Evolutionary conservation across 2,797 vertebrate species (phyloP).

Genomic region (Amblyraja radiata): DNA sequence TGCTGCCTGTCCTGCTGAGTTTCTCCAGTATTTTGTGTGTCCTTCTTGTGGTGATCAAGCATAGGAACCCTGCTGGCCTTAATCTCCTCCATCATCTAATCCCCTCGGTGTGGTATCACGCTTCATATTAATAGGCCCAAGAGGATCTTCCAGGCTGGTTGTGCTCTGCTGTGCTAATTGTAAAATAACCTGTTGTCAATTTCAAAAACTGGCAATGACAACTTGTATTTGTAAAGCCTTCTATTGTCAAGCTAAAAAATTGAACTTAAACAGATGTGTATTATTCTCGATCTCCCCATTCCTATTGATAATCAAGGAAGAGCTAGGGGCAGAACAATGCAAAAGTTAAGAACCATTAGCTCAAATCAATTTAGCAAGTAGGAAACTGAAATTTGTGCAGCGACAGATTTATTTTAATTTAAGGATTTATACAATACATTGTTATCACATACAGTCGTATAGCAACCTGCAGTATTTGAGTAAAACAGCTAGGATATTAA

Average conservation of each 20-base stretch:
- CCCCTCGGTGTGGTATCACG: neutral
- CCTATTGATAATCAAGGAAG: neutral
- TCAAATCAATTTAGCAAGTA: neutral
- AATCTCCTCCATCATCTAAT: neutral
- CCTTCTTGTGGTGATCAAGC: neutral
- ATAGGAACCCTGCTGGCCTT: neutral
- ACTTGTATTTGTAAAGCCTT: neutral
- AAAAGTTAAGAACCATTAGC: neutral
- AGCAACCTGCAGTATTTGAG: neutral
- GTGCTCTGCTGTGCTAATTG: neutral
- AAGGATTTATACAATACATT: neutral
- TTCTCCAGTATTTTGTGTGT: too few species aligned
- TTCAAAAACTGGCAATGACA: neutral
- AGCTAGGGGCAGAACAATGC: neutral
- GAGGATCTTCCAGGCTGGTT: neutral
- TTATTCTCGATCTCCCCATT: neutral
- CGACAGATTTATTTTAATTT: neutral
- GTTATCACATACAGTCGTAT: neutral
- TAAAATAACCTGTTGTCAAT: neutral
- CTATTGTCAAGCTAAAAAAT: neutral
- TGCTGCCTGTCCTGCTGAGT: too few species aligned
- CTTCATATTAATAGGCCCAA: too few species aligned
- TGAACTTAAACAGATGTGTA: neutral
- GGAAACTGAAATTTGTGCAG: neutral
- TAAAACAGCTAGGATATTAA: neutral